Evolutionary conservation across 2,113 vertebrate species (phyloP).

Genomic region (Muntiacus muntjak): DNA sequence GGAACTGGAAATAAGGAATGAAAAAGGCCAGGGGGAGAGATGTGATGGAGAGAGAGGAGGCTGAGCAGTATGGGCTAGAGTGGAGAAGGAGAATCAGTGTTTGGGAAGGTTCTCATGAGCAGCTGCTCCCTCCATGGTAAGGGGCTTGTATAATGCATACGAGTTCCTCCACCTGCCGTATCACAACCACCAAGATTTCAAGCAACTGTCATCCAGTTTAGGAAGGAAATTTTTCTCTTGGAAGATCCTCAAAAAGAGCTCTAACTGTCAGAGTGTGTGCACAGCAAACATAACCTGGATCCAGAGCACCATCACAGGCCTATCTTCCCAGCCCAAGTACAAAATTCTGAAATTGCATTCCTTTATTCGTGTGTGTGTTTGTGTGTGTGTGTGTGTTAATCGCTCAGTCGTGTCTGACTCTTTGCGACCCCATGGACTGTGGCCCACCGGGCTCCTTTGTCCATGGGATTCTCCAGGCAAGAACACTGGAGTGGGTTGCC

Average conservation of each 20-base stretch:
- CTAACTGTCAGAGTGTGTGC: not conserved
- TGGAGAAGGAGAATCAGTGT: not conserved
- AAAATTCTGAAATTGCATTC: not conserved
- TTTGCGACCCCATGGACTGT: not conserved
- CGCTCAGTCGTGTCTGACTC: not conserved
- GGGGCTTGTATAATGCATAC: rapidly evolving
- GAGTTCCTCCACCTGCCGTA: not conserved
- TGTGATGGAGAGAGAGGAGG: not conserved
- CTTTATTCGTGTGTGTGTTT: not conserved
- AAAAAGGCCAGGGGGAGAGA: not conserved
- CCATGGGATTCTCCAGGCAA: not conserved
- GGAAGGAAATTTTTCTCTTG: not conserved
- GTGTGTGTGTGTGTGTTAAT: not conserved
- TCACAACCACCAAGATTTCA: not conserved
- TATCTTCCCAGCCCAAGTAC: not conserved
- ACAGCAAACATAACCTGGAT: not conserved
- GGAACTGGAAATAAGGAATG: not conserved
- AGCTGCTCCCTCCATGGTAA: not conserved
- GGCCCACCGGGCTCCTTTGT: not conserved
- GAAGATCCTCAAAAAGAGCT: not conserved
- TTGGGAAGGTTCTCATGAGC: not conserved
- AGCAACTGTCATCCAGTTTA: not conserved
- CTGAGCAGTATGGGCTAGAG: not conserved
- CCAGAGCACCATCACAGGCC: not conserved
- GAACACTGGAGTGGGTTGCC: not conserved